phyloP scores from a whole-genome alignment of 2,888 invertebrate genomes.

The Drosophila monieri region DNA sequence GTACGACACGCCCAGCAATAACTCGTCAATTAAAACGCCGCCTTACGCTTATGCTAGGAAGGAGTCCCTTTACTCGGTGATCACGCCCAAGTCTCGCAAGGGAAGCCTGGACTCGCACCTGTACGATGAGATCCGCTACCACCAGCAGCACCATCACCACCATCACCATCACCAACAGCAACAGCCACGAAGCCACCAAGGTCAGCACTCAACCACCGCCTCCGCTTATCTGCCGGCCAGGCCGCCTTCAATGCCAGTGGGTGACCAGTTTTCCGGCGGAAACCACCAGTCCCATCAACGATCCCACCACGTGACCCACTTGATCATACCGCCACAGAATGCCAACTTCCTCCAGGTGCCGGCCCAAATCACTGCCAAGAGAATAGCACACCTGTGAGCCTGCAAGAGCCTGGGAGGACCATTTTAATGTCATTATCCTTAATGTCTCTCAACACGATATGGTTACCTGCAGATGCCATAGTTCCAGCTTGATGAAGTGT shows the following conservation, averaged over 20 bases:
- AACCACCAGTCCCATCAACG: constrained; percentile 32
- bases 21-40: constrained; percentile 73
- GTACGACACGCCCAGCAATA: constrained; percentile 83
- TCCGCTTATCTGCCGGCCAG: constrained; percentile 60
- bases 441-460: background rate
- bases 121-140: constrained; percentile 83
- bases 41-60: constrained; percentile 82
- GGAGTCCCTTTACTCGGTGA: constrained; percentile 81
- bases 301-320: constrained; percentile 67
- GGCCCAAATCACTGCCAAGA: constrained; percentile 57
- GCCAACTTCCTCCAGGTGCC: constrained; percentile 79
- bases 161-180: constrained; percentile 44
- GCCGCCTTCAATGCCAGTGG: constrained; percentile 21
- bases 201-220: constrained; percentile 63
- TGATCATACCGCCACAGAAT: constrained; percentile 81
- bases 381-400: constrained; percentile 71
- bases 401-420: no score
- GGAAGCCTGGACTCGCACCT: constrained; percentile 83
- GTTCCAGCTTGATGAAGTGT: constrained; percentile 1
- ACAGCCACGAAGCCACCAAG: constrained; percentile 43
- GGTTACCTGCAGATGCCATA: background rate
- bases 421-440: no score
- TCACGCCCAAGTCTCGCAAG: constrained; percentile 82
- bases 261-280: constrained; percentile 18
- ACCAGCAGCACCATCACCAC: constrained; percentile 70